These are phyloP conservation scores for Anaspis maculata DNA, from an alignment of 2,888 invertebrate genomes.

Conservation along the genomic window DNA sequence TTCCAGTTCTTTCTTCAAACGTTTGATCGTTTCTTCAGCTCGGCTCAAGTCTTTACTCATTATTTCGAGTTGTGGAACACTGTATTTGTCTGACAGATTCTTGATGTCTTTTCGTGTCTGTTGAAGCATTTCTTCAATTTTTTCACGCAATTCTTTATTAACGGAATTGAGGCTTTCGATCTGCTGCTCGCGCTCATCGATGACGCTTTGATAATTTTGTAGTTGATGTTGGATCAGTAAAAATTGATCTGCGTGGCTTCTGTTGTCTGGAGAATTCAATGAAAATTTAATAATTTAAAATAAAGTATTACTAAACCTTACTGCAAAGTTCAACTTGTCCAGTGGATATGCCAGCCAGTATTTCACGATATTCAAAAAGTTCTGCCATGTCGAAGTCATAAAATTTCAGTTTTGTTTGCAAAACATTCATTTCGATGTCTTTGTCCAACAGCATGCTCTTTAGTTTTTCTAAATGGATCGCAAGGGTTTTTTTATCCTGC, in stretches of 20 bases:
- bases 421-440: conserved; percentile 26
- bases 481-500: conserved; percentile 21
- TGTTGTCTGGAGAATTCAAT: conserved; percentile 1
- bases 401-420: conserved; percentile 25
- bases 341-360: conserved; percentile 23
- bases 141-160: conserved; percentile 28
- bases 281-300: conserved; percentile 1
- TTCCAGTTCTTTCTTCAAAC: conserved; percentile 19
- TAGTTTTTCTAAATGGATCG: conserved; percentile 24
- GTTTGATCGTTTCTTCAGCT: conserved; percentile 23
- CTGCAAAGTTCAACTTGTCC: conserved; percentile 25
- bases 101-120: conserved; percentile 30
- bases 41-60: conserved; percentile 29
- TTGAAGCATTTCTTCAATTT: conserved; percentile 30
- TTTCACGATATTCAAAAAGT: conserved; percentile 27
- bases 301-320: conserved; percentile 13
- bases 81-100: conserved; percentile 30
- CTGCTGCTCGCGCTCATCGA: conserved; percentile 29
- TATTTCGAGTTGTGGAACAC: conserved; percentile 28
- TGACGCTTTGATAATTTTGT: conserved; percentile 22
- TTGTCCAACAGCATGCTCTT: conserved; percentile 31
- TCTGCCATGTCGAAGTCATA: conserved; percentile 26
- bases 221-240: conserved; percentile 27
- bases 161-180: conserved; percentile 24
- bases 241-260: conserved; percentile 13